Evolutionary conservation across 2,797 vertebrate species (phyloP), one percentile per base, ranked within the genome.

Genomic region (Sciaenops ocellatus): DNA sequence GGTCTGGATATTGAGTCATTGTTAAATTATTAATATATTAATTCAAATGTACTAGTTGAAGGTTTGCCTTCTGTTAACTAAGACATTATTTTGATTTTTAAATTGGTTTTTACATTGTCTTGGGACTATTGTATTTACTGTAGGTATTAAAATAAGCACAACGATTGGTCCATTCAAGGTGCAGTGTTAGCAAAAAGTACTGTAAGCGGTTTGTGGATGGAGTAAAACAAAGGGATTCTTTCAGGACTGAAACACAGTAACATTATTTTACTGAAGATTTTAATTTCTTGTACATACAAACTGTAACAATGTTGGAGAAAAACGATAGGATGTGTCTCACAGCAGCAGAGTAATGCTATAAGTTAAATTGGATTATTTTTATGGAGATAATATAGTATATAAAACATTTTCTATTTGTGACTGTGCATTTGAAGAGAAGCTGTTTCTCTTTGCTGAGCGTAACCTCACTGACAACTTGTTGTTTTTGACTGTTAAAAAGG

Each of bases 21-120:
- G 79, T 91, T 92, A 93, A 93, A 92, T 86, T 88, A 89, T 93
- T 94, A 94, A 93, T 95, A 91, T 94, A 92, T 94, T 93, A 71
- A 91, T 93, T 79, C 8, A 90, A 74, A 65, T 81, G 76, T 87
- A 22, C 46, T 90, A 88, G 80, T 80, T 87, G 80, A 85, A 86
- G 80, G 66, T 66, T 42, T 47, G 26, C 75, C 76, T 90, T 80
- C 76, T 80, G 55, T 87, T 89, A 80, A 89, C 81, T 66, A 24
- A 82, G 79, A 78, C 77, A 68, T 85, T 47, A 24, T 77, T 66
- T 71, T 75, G 68, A 69, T 80, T 89, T 81, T 88, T 80, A 59
- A 88, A 89, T 86, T 82, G 84, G 76, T 76, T 92, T 89, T 90
- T 82, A 85, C 79, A 60, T 80, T 72, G 61, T 80, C 54, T 76